A percentile compares a stretch with the other conserved stretches of the same genome.
Conservation (phyloP, 2,888 invertebrate species). For the Alentia gelatinosa region DNA sequence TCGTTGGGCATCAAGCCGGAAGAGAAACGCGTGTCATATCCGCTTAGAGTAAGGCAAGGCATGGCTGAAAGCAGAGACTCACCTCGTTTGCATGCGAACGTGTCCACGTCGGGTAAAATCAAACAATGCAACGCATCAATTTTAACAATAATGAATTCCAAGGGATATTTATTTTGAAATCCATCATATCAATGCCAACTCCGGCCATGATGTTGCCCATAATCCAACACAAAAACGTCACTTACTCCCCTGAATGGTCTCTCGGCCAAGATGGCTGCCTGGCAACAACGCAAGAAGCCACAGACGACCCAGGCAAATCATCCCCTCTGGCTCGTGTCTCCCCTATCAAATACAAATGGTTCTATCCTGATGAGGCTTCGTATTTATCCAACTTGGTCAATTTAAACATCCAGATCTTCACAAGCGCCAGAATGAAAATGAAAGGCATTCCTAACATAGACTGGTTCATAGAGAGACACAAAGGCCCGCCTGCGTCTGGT, state of each 20-base stretch:
- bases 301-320: background rate
- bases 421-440: too few species aligned
- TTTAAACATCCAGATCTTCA: too few species aligned
- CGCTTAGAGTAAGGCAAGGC: too few species aligned
- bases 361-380: background rate
- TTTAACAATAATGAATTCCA: constrained; percentile 51
- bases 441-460: background rate
- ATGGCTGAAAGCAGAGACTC: too few species aligned
- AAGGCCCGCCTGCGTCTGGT: background rate
- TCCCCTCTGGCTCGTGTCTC: background rate
- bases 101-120: background rate
- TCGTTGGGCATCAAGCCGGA: too few species aligned
- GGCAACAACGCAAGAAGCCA: background rate
- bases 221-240: constrained; percentile 14
- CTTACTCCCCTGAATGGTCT: background rate
- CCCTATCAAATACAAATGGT: background rate
- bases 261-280: background rate
- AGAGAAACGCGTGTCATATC: too few species aligned
- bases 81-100: background rate
- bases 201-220: constrained; percentile 7
- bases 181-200: constrained; percentile 36
- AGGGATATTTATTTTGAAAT: constrained; percentile 51
- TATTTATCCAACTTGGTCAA: background rate
- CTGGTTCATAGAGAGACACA: background rate
- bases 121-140: background rate